Evolutionary conservation across 2,888 invertebrate genomes (phyloP), one percentile per base, ranked within the genome.

Genomic region (Alitta virens): DNA sequence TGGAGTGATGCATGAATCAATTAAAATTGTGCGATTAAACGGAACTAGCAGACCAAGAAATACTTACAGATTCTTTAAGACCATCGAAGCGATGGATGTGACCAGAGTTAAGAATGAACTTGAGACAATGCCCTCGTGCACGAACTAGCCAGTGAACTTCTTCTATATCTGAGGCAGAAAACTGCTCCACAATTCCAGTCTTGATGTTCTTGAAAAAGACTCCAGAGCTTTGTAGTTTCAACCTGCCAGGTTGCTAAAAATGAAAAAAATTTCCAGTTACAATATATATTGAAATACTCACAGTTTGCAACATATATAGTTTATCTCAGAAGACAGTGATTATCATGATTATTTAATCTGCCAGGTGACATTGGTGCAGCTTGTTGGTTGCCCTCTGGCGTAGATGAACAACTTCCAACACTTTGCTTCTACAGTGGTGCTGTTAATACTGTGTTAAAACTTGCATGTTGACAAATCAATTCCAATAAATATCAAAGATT

Each of bases 181-280:
- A 89, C 78, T 94, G 92, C 78, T 96, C 96, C 0, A 96, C 92
- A 83, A 95, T 96, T 1, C 98, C 98, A 0, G 97, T 98, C 84
- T 94, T 95, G 69, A 87, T 90, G 82, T 96, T 97, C 82, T 97
- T 97, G 80, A 96, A 99, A 54, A 91, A 87, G 40, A 98, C 89
- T 73, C 88, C 88, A 76, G 91, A 90, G 69, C 94, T 94, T 0
- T 94, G 92, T 82, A 99, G 87, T 83, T 96, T 96, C 40, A 99
- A 83, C 64, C 92, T 88, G 0, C 97, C 98, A 7, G 91, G 89
- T 55, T 91, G 91, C 97, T 97, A 76, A 53, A 84, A 46, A 46
- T n/a, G 46, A 46, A 21, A 7, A 46, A 46, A 9, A 46, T 12
- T 12, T 46, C 5, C 21, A n/a, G n/a, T 46, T 18, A 46, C 9